Percentiles rank a stretch among this genome's conserved stretches.
phyloP scores from a whole-genome alignment of 2,113 vertebrate genomes.

The human region DNA sequence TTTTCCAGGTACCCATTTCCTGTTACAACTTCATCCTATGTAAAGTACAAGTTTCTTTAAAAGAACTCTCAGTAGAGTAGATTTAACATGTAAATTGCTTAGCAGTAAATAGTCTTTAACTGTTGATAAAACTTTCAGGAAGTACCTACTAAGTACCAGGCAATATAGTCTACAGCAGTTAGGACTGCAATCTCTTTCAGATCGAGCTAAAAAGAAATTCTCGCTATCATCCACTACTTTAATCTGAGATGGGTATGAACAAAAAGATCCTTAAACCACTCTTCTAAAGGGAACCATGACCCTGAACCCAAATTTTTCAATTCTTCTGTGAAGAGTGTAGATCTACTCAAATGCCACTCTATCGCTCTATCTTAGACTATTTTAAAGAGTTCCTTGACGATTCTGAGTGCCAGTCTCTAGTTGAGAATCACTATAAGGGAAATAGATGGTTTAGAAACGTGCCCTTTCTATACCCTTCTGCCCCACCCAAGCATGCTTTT shows the following conservation, averaged over 20 bases:
- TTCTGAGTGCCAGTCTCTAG: neutral
- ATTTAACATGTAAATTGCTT: neutral
- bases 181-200: neutral
- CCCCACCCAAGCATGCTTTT: neutral
- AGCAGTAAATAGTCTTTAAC: neutral
- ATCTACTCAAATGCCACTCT: neutral
- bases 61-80: neutral
- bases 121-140: neutral
- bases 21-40: neutral
- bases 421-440: neutral
- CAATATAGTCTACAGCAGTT: neutral
- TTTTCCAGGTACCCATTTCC: neutral
- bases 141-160: neutral
- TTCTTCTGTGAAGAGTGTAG: neutral
- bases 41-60: neutral
- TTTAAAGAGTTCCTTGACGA: constrained; percentile 17
- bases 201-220: neutral
- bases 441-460: neutral
- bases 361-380: neutral
- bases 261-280: neutral
- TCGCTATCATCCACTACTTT: neutral
- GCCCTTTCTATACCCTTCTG: neutral
- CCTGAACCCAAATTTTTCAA: neutral
- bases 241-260: neutral
- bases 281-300: neutral